Evolutionary conservation across 2,888 invertebrate genomes (phyloP).

Genomic region (Lithophane leautieri): DNA sequence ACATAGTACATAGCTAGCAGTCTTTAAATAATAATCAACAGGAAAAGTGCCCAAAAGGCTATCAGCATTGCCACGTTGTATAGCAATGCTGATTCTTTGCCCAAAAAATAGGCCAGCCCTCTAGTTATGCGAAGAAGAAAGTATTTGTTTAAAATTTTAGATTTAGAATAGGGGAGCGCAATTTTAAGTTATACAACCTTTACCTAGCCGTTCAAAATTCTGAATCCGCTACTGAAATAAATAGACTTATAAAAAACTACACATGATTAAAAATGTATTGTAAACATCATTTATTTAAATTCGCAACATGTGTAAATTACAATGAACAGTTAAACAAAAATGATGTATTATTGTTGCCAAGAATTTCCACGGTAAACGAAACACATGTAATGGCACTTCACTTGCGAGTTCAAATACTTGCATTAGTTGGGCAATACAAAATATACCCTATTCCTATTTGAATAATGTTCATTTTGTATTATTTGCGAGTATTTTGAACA

Average conservation of each 20-base stretch:
- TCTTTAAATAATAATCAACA: too few relatives aligned
- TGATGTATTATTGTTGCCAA: slow-evolving; percentile 34
- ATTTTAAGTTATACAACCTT: neutral
- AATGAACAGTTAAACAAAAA: slow-evolving; percentile 13
- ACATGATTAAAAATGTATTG: slow-evolving; percentile 27
- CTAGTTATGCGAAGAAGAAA: too few relatives aligned
- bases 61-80: too few relatives aligned
- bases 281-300: neutral
- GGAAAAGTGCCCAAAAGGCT: too few relatives aligned
- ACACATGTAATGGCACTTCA: slow-evolving; percentile 28
- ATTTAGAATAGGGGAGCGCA: neutral
- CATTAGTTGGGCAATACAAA: slow-evolving; percentile 1
- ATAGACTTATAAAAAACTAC: neutral
- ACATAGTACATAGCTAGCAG: too few relatives aligned
- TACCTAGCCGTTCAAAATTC: neutral
- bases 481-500: neutral
- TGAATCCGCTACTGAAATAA: neutral
- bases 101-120: too few relatives aligned
- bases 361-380: slow-evolving; percentile 8
- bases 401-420: neutral
- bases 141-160: slow-evolving; percentile 6
- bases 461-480: slow-evolving; percentile 8
- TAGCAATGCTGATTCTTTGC: too few relatives aligned
- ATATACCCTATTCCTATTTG: neutral
- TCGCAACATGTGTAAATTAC: slow-evolving; percentile 13